These are phyloP conservation scores for Zosterops hypoxanthus DNA, from an alignment of 2,113 vertebrate species.

Conservation along the genomic window DNA sequence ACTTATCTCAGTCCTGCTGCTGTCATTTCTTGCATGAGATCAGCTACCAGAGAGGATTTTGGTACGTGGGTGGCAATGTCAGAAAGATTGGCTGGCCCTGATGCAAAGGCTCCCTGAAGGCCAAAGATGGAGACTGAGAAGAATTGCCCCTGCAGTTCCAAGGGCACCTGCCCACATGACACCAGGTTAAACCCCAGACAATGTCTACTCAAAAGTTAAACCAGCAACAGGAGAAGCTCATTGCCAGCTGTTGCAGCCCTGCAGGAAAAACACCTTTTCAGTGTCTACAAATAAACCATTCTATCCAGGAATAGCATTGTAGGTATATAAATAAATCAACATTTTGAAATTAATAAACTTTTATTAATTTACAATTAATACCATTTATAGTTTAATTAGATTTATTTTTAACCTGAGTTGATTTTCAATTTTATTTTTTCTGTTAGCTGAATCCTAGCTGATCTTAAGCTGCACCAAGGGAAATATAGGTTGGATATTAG, in stretches of 20 bases:
- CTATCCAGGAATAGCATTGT: not conserved
- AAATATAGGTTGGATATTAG: not conserved
- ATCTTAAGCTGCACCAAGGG: not conserved
- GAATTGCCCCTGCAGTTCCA: not conserved
- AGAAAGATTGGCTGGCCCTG: not conserved
- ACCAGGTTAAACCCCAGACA: not conserved
- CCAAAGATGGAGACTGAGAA: not conserved
- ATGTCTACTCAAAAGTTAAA: not conserved
- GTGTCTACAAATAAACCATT: not conserved
- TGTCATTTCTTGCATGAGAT: not conserved
- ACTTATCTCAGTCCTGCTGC: not conserved
- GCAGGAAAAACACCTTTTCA: not conserved
- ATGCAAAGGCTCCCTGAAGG: not conserved
- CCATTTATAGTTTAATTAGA: not conserved
- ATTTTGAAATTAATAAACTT: not conserved
- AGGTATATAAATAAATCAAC: not conserved
- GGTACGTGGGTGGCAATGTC: not conserved
- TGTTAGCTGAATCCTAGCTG: not conserved
- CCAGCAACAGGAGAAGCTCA: not conserved
- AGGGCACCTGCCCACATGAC: not conserved
- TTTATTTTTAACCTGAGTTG: not conserved
- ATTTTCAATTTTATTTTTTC: not conserved
- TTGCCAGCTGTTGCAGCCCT: not conserved
- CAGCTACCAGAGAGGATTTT: not conserved
- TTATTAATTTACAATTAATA: not conserved